A percentile compares a stretch with the other conserved stretches of the same genome.
Conservation (phyloP, 2,113 vertebrate species). For the Albula glossodonta region DNA sequence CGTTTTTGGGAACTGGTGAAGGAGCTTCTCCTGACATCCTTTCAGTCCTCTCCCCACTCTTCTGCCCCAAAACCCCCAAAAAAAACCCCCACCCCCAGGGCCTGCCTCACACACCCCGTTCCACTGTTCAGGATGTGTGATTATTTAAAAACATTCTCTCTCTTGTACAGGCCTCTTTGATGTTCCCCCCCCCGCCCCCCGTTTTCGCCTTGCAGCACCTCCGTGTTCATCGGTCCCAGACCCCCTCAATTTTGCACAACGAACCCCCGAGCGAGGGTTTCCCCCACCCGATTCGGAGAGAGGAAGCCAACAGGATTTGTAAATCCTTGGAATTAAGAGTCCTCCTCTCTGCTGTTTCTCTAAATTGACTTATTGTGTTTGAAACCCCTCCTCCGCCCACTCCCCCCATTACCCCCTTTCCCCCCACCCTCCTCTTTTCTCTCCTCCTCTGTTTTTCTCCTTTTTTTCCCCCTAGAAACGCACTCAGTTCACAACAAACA, state of each 20-base stretch:
- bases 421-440: neutral
- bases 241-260: neutral
- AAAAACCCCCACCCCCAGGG: neutral
- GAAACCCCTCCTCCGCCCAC: neutral
- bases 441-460: neutral
- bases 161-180: conserved; percentile 19
- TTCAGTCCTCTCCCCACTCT: neutral
- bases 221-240: neutral
- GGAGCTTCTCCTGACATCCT: neutral
- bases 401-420: neutral
- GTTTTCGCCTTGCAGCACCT: neutral
- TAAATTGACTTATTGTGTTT: neutral
- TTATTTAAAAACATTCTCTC: conserved; percentile 33
- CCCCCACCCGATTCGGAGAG: conserved; percentile 24
- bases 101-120: neutral
- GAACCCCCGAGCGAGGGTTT: conserved; percentile 47
- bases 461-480: neutral
- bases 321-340: conserved; percentile 30
- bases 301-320: conserved; percentile 11
- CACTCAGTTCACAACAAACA: conserved; percentile 11
- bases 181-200: neutral
- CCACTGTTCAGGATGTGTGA: conserved; percentile 23
- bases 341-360: conserved; percentile 35
- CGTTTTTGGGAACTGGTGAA: neutral
- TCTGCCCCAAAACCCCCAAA: neutral